Conservation (phyloP, 2,797 vertebrate genomes). For the Danio tinwini region DNA sequence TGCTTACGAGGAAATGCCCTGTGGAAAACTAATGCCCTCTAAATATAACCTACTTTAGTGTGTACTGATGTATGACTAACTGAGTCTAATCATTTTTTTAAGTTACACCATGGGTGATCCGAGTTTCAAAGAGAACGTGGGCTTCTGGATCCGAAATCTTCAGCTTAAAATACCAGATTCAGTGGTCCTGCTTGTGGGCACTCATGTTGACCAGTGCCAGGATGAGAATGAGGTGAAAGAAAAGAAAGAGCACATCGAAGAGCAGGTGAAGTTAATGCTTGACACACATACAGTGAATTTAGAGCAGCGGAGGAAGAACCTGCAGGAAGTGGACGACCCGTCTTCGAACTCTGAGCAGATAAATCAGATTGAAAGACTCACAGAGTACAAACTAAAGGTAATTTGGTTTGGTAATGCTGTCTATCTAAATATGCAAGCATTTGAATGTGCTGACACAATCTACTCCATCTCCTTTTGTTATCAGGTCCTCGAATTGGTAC, state of each 20-base stretch:
- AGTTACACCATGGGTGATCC: conserved; percentile 65
- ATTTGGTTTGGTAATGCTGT: conserved; percentile 20
- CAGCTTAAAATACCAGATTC: conserved; percentile 78
- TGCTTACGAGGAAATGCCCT: no score
- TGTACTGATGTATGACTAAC: no score
- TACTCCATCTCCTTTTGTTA: conserved; percentile 10
- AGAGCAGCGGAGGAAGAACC: conserved; percentile 67
- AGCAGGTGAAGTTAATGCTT: conserved; percentile 68
- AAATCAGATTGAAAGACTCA: conserved; percentile 71
- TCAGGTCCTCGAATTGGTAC: conserved; percentile 68
- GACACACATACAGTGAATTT: conserved; percentile 68
- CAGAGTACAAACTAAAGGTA: conserved; percentile 69
- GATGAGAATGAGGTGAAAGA: conserved; percentile 66
- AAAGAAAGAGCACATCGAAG: conserved; percentile 73
- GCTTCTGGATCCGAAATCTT: conserved; percentile 83
- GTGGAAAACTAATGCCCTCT: no score
- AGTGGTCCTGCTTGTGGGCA: conserved; percentile 77
- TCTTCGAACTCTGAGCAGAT: conserved; percentile 72
- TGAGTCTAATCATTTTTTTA: conserved; percentile 27
- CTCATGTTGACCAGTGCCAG: conserved; percentile 74
- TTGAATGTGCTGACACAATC: background rate
- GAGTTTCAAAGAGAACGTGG: conserved; percentile 73
- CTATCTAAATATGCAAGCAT: background rate
- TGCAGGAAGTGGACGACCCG: conserved; percentile 66
- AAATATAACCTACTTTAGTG: no score